Conservation (phyloP, 2,113 vertebrate species). For the Triplophysa rosa region DNA sequence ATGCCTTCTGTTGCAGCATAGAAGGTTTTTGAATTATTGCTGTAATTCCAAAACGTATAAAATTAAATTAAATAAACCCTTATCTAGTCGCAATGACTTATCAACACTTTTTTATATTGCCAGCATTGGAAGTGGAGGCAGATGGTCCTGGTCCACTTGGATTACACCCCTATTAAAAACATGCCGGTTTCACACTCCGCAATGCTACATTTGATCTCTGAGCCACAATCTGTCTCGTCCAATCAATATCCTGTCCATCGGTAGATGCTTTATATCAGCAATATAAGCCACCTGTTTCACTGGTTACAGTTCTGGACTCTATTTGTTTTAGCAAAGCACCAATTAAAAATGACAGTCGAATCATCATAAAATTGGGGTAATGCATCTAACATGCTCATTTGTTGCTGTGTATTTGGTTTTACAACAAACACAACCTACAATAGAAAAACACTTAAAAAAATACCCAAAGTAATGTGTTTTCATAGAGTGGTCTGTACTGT, state of each 20-base stretch:
- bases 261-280: slow-evolving; percentile 34
- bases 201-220: slow-evolving; percentile 57
- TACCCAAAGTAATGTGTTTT: neutral
- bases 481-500: neutral
- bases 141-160: slow-evolving; percentile 53
- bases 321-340: slow-evolving; percentile 50
- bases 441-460: neutral
- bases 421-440: neutral
- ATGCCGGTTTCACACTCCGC: slow-evolving; percentile 48
- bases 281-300: slow-evolving; percentile 67
- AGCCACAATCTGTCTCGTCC: slow-evolving; percentile 52
- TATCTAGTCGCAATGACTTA: slow-evolving; percentile 9
- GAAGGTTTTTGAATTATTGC: neutral
- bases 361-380: slow-evolving; percentile 55
- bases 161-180: slow-evolving; percentile 55
- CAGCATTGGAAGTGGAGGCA: slow-evolving; percentile 38
- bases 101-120: slow-evolving; percentile 40
- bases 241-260: slow-evolving; percentile 41
- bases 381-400: neutral
- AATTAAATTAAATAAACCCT: neutral
- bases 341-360: slow-evolving; percentile 38
- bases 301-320: slow-evolving; percentile 49
- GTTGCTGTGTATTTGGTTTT: neutral
- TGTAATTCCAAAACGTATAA: neutral
- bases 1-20: neutral